Percentiles rank a stretch among this genome's conserved stretches.
Evolutionary conservation across 1,140 invertebrate genomes (phyloP).

Genomic region (Drosophila sulfurigaster): DNA sequence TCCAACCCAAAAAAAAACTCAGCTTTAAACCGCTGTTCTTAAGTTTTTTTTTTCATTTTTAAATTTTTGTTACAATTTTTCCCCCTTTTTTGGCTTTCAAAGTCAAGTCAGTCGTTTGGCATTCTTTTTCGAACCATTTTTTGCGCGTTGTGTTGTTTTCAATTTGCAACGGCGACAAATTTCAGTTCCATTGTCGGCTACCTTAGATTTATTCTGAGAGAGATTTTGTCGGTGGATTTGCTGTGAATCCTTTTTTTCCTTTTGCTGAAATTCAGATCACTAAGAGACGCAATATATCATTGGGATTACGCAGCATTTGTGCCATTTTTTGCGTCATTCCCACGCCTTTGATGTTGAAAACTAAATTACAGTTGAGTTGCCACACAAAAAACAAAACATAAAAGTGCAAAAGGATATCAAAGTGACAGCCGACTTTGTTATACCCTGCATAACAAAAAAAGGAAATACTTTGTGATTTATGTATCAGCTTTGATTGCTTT

Average conservation of each 20-base stretch:
- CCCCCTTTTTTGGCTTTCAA: conserved; percentile 45
- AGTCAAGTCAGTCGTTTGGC: conserved; percentile 47
- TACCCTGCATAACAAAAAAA: conserved; percentile 17
- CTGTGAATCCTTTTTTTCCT: conserved; percentile 59
- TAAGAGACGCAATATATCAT: conserved; percentile 61
- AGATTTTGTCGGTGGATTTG: conserved; percentile 72
- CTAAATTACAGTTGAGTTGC: conserved; percentile 65
- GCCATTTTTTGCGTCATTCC: conserved; percentile 55
- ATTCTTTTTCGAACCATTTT: conserved; percentile 5
- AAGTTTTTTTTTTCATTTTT: conserved; percentile 7
- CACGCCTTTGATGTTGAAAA: conserved; percentile 82
- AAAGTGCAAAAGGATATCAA: conserved; percentile 15
- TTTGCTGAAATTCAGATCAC: conserved; percentile 30
- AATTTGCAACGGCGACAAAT: conserved; percentile 79
- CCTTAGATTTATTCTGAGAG: conserved; percentile 31
- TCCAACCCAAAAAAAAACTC: conserved; percentile 6
- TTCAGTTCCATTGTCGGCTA: conserved; percentile 74
- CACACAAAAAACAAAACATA: conserved; percentile 20
- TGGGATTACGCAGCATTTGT: conserved; percentile 35
- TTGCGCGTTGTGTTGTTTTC: conserved; percentile 39
- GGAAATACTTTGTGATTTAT: neutral
- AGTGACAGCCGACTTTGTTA: neutral
- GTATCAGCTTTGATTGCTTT: neutral
- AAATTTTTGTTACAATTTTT: conserved; percentile 43
- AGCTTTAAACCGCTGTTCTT: conserved; percentile 14